Conservation (phyloP, 1,140 invertebrate genomes). For the Papilio helenus region DNA sequence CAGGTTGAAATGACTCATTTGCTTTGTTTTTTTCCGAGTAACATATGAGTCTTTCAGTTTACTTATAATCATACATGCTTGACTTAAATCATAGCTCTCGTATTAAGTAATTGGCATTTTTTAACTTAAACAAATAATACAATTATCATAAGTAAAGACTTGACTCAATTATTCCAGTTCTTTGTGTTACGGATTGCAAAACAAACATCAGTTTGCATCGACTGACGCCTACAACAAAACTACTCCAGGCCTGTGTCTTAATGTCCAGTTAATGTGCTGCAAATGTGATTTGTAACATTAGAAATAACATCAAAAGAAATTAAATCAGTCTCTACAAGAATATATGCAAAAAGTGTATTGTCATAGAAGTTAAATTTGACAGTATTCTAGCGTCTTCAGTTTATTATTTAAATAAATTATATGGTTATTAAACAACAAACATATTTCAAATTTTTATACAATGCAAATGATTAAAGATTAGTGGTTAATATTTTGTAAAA, state of each 20-base stretch:
- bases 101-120: too few species aligned
- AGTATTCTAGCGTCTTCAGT: too few species aligned
- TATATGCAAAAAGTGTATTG: too few species aligned
- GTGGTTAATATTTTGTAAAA: too few species aligned
- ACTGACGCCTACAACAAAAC: background rate
- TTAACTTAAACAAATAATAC: too few species aligned
- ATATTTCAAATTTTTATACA: too few species aligned
- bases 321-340: background rate
- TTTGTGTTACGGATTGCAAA: background rate
- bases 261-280: background rate
- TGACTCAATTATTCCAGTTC: background rate
- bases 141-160: background rate
- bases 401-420: too few species aligned
- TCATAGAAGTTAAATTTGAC: too few species aligned
- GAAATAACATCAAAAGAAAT: background rate
- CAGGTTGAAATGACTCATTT: background rate
- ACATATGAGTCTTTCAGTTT: background rate
- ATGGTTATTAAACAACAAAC: too few species aligned
- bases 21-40: background rate
- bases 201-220: background rate
- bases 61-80: background rate
- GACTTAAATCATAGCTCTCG: too few species aligned
- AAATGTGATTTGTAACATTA: conserved; percentile 1
- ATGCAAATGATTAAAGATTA: too few species aligned
- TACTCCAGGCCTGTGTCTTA: background rate